Conservation (phyloP, 37 sponge, comb jelly and placozoan genomes). For the Spongilla lacustris region DNA sequence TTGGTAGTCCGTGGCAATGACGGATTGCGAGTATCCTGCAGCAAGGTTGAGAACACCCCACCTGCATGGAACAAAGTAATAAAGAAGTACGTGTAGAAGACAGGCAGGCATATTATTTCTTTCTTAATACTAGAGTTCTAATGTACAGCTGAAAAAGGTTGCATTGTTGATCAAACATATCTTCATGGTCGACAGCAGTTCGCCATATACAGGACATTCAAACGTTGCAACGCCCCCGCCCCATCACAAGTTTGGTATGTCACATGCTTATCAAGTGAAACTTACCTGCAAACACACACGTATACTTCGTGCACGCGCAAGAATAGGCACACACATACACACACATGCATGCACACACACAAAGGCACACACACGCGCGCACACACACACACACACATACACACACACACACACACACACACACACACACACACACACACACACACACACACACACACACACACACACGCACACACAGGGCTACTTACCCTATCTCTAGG, state of each 20-base stretch:
- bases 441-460: neutral
- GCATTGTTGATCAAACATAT: no score
- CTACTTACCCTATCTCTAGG: neutral
- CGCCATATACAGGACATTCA: no score
- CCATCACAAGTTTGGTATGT: no score
- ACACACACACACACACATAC: no score
- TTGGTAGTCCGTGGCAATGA: neutral
- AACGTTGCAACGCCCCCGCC: no score
- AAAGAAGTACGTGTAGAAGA: no score
- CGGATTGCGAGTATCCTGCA: conserved; percentile 12
- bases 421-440: neutral
- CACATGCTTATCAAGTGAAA: neutral
- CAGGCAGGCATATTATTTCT: no score
- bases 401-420: no score
- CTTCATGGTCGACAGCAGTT: no score
- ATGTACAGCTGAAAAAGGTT: no score
- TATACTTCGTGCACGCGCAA: neutral
- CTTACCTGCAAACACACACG: neutral
- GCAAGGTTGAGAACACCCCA: conserved; percentile 49
- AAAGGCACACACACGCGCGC: no score
- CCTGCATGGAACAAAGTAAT: conserved; percentile 10
- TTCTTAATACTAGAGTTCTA: no score
- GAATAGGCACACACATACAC: neutral
- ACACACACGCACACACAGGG: neutral
- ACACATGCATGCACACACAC: neutral